Base-by-base conservation (phyloP, 1,140 invertebrate species). In the Anagrus nilaparvatae region DNA sequence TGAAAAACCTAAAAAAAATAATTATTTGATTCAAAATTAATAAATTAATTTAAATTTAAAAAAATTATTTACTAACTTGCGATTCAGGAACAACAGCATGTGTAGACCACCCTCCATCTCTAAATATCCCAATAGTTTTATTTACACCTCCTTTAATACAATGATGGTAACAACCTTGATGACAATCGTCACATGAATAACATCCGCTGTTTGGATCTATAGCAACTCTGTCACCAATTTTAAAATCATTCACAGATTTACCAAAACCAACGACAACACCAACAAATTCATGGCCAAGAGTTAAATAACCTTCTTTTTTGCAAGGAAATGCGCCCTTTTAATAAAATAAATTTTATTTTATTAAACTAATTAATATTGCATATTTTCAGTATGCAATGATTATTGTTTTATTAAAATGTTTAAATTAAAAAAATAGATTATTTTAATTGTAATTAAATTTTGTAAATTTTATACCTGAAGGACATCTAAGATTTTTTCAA, bases 241-340 rank as follows among this genome's bases (percentile, higher is more conserved):
- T 75, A 27, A 84, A 69, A 17, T 59, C 59, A 3, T 59, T 75
- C 0, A 79, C 75, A 2, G 57, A 54, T 13, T 61, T 51, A 4
- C 82, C 82, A 3, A 77, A 56, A 6, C 73, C 68, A 16, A 69
- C 57, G 0, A 84, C 64, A 0, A 63, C 65, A 0, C 82, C 82
- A 38, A 73, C 73, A 51, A 82, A 82, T 60, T 86, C 83, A 51
- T 85, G 82, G 0, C 82, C 82, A 12, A 82, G 56, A 2, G 73
- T 73, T 4, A 81, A 51, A 0, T 69, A 65, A 1, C 55, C 64
- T 19, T 67, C 59, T n/a, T 69, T 59, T 17, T 67, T 73, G 3
- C 75, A 77, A 3, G 78, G 78, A 52, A 80, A 81, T 39, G 69
- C 59, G 3, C 78, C 77, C 78, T 81, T 32, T 28, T n/a, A n/a